Percentiles rank a stretch among this genome's conserved stretches.
Conservation (phyloP, 2,888 invertebrate genomes). For the Agriotes lineatus region DNA sequence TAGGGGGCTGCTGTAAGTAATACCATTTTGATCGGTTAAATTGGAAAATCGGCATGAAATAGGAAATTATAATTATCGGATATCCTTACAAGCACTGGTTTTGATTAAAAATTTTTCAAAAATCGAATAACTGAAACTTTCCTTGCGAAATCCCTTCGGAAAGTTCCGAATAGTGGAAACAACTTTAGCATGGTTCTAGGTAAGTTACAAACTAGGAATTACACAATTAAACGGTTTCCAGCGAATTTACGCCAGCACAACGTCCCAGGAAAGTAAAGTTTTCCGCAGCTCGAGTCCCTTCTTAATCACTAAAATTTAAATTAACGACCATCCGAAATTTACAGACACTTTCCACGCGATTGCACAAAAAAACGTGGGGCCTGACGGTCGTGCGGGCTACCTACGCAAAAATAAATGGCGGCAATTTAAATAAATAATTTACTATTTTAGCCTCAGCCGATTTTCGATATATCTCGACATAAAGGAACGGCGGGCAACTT, state of each 20-base stretch:
- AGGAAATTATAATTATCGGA: too few species aligned
- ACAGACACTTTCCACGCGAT: constrained; percentile 19
- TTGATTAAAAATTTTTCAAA: too few species aligned
- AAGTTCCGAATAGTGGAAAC: too few species aligned
- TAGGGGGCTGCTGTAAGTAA: too few species aligned
- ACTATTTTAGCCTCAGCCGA: constrained; percentile 17
- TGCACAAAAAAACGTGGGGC: background rate
- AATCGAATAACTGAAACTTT: too few species aligned
- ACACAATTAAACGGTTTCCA: too few species aligned
- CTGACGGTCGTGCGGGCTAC: background rate
- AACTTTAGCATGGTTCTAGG: too few species aligned
- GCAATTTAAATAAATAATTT: constrained; percentile 35
- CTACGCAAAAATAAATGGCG: constrained; percentile 25
- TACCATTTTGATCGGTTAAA: too few species aligned
- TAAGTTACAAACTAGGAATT: too few species aligned
- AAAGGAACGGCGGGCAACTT: constrained; percentile 11
- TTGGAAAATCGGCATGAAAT: too few species aligned
- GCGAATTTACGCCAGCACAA: background rate
- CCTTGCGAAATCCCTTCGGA: too few species aligned
- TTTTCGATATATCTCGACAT: constrained; percentile 23
- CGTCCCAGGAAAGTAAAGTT: constrained; percentile 3
- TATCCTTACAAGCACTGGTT: too few species aligned
- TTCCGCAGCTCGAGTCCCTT: background rate
- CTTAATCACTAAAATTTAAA: constrained; percentile 19
- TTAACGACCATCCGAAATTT: constrained; percentile 18